These are phyloP conservation scores for Sycophila texana DNA, from an alignment of 2,888 invertebrate genomes.

Conservation along the genomic window DNA sequence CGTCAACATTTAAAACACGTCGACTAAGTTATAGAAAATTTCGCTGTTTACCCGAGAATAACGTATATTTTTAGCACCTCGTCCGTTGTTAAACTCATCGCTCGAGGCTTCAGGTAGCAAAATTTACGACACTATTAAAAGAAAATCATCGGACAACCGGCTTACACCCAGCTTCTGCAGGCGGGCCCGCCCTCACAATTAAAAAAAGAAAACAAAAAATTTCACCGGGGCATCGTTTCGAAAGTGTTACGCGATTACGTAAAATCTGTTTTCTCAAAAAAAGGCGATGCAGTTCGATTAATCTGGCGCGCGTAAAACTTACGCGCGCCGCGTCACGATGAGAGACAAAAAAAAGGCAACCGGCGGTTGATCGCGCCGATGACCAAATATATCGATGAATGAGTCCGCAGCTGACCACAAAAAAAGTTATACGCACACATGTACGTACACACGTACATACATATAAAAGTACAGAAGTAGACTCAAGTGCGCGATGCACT, in stretches of 20 bases:
- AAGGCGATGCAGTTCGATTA: conserved; percentile 1
- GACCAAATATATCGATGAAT: background rate
- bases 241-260: background rate
- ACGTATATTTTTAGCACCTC: conserved; percentile 15
- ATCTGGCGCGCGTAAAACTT: too few species aligned
- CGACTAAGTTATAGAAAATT: conserved; percentile 10
- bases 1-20: background rate
- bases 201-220: too few species aligned
- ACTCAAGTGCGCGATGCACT: too few species aligned
- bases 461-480: too few species aligned
- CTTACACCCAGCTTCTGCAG: background rate
- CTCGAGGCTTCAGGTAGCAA: background rate
- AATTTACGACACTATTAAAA: background rate
- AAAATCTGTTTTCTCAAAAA: conserved; percentile 1
- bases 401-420: background rate
- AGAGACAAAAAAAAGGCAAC: background rate
- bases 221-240: too few species aligned
- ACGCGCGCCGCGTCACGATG: background rate
- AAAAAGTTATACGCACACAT: background rate
- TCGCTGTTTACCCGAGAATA: conserved; percentile 6
- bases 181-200: too few species aligned
- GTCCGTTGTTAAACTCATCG: conserved; percentile 1
- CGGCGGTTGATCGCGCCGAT: background rate
- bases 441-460: background rate
- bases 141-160: background rate